A percentile compares a stretch with the other conserved stretches of the same genome.
These are phyloP conservation scores for Neopipo cinnamomea DNA, from an alignment of 2,113 vertebrate genomes.

Conservation along the genomic window DNA sequence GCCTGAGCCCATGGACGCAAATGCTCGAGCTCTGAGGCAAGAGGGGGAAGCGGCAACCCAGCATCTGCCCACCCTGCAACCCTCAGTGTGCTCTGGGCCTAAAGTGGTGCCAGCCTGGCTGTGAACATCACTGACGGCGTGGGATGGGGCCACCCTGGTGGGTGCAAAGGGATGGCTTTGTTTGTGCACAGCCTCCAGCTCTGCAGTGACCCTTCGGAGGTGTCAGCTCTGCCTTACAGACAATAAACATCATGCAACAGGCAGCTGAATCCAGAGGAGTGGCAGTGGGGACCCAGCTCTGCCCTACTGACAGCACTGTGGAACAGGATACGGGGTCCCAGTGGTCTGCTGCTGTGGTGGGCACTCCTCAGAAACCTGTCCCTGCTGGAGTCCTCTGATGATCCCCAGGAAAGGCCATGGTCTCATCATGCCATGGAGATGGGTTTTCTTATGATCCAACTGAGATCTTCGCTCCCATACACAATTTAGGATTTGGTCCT, in stretches of 20 bases:
- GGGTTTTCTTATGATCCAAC: neutral
- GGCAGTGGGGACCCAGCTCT: neutral
- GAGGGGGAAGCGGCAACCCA: neutral
- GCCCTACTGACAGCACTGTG: neutral
- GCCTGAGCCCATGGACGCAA: neutral
- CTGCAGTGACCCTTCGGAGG: neutral
- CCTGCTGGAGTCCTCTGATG: neutral
- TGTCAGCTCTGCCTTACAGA: neutral
- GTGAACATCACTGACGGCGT: fast-evolving
- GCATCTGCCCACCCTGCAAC: neutral
- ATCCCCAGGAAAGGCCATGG: neutral
- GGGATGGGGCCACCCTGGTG: neutral
- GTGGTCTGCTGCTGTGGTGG: neutral
- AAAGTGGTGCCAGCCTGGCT: neutral
- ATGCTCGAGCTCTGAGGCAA: fast-evolving
- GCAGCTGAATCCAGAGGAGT: neutral
- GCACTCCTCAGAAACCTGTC: neutral
- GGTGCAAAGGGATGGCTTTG: neutral
- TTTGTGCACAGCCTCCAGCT: neutral
- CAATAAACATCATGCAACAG: slow-evolving; percentile 1
- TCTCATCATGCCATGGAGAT: neutral
- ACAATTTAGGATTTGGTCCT: neutral
- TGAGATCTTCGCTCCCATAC: neutral
- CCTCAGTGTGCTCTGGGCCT: neutral
- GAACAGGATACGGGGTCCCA: neutral